Base-by-base conservation (phyloP, 1,140 invertebrate species). In the Camponotus floridanus region DNA sequence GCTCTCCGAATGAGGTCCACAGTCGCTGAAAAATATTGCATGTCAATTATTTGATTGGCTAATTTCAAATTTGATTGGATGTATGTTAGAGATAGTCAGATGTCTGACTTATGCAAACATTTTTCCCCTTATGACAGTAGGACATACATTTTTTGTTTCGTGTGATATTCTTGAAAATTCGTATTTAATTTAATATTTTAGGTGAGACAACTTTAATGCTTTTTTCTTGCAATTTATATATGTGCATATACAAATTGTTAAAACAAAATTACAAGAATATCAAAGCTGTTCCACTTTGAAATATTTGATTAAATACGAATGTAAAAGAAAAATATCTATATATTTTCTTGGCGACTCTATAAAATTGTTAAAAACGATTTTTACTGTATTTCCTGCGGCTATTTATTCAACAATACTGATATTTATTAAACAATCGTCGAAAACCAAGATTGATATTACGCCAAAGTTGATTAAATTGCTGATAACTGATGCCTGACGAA, bases 401-500 rank as follows among this genome's bases (percentile, higher is more conserved):
- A 26, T 26, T 26, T 26, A 26, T 26, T 26, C 26, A 26, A 26
- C 26, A 26, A 26, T 48, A 48, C 13, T 48, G 15, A 48, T 48
- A 51, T 61, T 76, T 42, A 61, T 21, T 61, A 36, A 42, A 76
- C 15, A 59, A 31, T 65, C 11, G 21, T 18, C 26, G 6, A 48
- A 13, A 26, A 31, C 11, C 39, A 11, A 13, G 26, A 78, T 78
- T 33, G 59, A 33, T 65, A 48, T 78, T 45, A 78, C 15, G 48
- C 15, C 13, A 26, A 57, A 21, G 68, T 67, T 51, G 73, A 87
- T 64, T 80, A 55, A 18, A 26, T 51, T 21, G 18, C 42, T 42
- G 57, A 57, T 31, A 42, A 67, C 45, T 51, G 55, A 31, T 9
- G 39, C 13, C 59, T 11, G 39, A 48, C 61, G 5, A 67, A 74